These are phyloP conservation scores for Pterocles orientalis DNA, from an alignment of 2,113 vertebrate species.

Conservation along the genomic window DNA sequence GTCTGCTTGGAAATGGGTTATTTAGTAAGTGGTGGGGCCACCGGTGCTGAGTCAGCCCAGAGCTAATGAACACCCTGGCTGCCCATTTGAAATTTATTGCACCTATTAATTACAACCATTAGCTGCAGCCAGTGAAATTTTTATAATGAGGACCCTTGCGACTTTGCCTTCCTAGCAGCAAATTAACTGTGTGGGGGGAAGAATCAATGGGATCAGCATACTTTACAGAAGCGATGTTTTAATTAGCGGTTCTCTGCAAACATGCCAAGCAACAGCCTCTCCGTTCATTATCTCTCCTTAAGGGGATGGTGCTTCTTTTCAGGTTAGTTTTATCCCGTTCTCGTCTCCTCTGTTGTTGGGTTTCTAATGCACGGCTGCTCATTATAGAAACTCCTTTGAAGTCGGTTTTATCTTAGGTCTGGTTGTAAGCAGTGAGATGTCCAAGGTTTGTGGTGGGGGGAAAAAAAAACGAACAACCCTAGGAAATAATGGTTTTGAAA, in stretches of 20 bases:
- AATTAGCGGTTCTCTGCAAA: conserved; percentile 71
- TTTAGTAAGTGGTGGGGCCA: conserved; percentile 74
- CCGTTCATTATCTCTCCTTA: conserved; percentile 68
- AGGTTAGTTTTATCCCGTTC: neutral
- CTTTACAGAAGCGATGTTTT: conserved; percentile 71
- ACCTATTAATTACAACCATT: conserved; percentile 78
- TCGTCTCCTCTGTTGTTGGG: neutral
- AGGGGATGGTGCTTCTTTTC: conserved; percentile 47
- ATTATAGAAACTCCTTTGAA: conserved; percentile 44
- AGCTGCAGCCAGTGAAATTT: conserved; percentile 70
- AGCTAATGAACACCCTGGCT: conserved; percentile 76
- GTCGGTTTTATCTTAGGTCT: neutral
- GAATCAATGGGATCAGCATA: conserved; percentile 57
- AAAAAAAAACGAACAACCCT: neutral
- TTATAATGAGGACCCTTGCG: conserved; percentile 69
- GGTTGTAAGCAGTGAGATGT: neutral
- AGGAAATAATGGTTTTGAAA: neutral
- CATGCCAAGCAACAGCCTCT: conserved; percentile 59
- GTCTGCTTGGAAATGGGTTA: conserved; percentile 66
- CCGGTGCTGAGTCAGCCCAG: conserved; percentile 76
- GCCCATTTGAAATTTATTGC: conserved; percentile 72
- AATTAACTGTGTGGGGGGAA: conserved; percentile 57
- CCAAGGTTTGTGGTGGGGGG: fast-evolving
- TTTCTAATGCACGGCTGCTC: conserved; percentile 10
- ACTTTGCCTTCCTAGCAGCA: conserved; percentile 63